Evolutionary conservation across 2,113 vertebrate genomes (phyloP).

Genomic region (Lepisosteus osseus): DNA sequence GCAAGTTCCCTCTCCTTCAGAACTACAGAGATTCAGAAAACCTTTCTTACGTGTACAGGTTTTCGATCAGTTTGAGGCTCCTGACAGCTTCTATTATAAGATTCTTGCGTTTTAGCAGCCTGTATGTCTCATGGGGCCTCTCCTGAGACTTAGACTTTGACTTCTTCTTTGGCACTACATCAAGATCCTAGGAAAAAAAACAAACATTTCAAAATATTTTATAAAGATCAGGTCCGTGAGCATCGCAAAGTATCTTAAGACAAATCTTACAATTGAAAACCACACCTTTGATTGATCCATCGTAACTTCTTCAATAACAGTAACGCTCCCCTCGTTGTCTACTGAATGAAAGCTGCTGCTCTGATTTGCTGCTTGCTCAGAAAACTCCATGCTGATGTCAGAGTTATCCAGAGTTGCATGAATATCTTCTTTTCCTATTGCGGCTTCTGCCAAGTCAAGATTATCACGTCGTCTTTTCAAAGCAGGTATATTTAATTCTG

Average conservation of each 20-base stretch:
- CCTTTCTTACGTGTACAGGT: slow-evolving; percentile 80
- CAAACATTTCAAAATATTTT: neutral
- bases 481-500: too few relatives aligned
- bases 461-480: too few relatives aligned
- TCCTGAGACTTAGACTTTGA: slow-evolving; percentile 40
- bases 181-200: slow-evolving; percentile 15
- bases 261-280: neutral
- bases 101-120: slow-evolving; percentile 86
- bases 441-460: too few relatives aligned
- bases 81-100: slow-evolving; percentile 85
- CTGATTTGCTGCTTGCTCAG: slow-evolving; percentile 22
- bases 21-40: neutral
- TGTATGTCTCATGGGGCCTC: slow-evolving; percentile 76
- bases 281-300: slow-evolving; percentile 59
- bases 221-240: neutral
- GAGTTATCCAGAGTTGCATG: neutral
- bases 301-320: slow-evolving; percentile 69
- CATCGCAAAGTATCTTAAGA: neutral
- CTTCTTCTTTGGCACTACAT: slow-evolving; percentile 29
- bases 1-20: neutral
- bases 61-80: slow-evolving; percentile 82
- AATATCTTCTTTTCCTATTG: slow-evolving; percentile 30
- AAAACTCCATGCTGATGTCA: slow-evolving; percentile 26
- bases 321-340: slow-evolving; percentile 39
- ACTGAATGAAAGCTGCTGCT: slow-evolving; percentile 22